A percentile compares a stretch with the other conserved stretches of the same genome.
Evolutionary conservation across 2,888 invertebrate genomes (phyloP).

Genomic region (Neoascia interrupta): DNA sequence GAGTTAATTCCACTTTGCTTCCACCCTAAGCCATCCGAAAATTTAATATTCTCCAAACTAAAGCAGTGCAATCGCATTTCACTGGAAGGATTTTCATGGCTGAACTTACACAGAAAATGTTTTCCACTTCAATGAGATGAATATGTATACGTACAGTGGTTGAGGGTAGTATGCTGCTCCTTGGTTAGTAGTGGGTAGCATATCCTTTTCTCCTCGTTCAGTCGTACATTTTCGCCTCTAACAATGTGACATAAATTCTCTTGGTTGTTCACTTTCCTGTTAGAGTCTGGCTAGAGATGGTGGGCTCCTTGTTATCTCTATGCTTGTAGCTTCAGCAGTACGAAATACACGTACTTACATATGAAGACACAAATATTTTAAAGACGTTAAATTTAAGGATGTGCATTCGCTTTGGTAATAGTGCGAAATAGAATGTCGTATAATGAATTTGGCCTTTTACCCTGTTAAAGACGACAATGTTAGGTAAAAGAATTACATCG

Average conservation of each 20-base stretch:
- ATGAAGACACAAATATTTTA: constrained; percentile 31
- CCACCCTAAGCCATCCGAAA: constrained; percentile 28
- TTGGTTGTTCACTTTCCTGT: constrained; percentile 47
- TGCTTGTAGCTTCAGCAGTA: not conserved
- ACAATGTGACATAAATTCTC: constrained; percentile 64
- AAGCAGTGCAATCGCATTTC: constrained; percentile 40
- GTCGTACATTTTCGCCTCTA: constrained; percentile 38
- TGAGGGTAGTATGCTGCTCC: not conserved
- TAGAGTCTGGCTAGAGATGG: not conserved
- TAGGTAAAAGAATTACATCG: not conserved
- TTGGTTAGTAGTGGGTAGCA: too few relatives aligned
- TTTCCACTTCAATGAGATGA: constrained; percentile 58
- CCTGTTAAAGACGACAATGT: not conserved
- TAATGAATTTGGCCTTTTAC: not conserved
- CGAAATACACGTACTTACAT: not conserved
- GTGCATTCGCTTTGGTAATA: constrained; percentile 29
- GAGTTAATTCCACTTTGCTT: constrained; percentile 21
- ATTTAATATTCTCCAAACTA: constrained; percentile 46
- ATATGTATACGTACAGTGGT: constrained; percentile 3
- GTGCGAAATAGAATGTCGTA: constrained; percentile 14
- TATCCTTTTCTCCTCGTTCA: not conserved
- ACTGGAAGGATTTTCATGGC: constrained; percentile 45
- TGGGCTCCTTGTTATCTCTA: constrained; percentile 48
- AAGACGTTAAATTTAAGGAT: constrained; percentile 44
- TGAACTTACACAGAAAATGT: constrained; percentile 53